Percentiles rank a stretch among this genome's conserved stretches.
Conservation (phyloP, 1,140 invertebrate species). For the Scylla paramamosain region DNA sequence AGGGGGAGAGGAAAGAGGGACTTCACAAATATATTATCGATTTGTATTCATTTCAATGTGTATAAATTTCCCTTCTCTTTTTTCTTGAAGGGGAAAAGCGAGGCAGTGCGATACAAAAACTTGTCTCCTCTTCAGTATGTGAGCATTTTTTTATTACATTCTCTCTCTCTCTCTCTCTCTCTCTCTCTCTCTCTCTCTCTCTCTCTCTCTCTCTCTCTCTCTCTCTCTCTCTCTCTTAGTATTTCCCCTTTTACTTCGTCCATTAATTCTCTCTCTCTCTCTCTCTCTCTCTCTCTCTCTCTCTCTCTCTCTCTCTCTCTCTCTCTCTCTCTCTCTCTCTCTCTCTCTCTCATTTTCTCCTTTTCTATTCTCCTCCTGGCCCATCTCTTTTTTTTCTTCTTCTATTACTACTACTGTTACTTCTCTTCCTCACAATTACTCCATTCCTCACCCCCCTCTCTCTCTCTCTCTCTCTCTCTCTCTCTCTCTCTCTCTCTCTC, state of each 20-base stretch:
- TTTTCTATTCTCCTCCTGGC: neutral
- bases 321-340: neutral
- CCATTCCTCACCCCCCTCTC: too few relatives aligned
- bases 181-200: neutral
- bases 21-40: constrained; percentile 36
- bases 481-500: constrained; percentile 47
- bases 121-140: neutral
- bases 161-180: too few relatives aligned
- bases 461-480: constrained; percentile 28
- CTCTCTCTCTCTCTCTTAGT: constrained; percentile 33
- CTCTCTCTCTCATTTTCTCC: neutral
- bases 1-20: constrained; percentile 17
- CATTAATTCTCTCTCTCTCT: too few relatives aligned
- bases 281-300: too few relatives aligned
- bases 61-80: neutral
- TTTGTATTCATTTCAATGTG: constrained; percentile 27
- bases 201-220: constrained; percentile 15
- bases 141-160: too few relatives aligned
- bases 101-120: neutral
- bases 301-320: neutral
- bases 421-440: neutral
- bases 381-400: neutral
- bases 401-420: neutral
- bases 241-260: too few relatives aligned
- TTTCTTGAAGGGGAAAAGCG: neutral